Evolutionary conservation across 2,797 vertebrate genomes (phyloP).

Genomic region (Lepilemur septentrionalis): DNA sequence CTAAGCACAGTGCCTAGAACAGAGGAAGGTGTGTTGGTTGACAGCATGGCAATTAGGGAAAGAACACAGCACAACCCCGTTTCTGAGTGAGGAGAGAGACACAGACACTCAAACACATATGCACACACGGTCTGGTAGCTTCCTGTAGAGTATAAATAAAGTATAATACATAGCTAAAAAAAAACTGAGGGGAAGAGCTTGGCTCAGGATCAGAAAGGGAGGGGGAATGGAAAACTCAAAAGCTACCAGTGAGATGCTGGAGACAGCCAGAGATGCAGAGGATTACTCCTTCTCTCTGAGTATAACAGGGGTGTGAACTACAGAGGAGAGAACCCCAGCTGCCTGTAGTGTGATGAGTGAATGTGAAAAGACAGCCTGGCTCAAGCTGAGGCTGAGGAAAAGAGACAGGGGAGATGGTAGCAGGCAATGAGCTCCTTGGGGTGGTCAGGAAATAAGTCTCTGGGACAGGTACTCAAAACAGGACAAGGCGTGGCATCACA

Average conservation of each 20-base stretch:
- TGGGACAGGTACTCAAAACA: neutral
- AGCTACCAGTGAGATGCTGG: constrained; percentile 13
- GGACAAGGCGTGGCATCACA: neutral
- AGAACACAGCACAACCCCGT: neutral
- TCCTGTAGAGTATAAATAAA: constrained; percentile 27
- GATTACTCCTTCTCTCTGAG: neutral
- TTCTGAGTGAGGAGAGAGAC: neutral
- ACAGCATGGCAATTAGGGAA: neutral
- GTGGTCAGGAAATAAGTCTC: neutral
- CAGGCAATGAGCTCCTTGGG: neutral
- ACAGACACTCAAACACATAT: neutral
- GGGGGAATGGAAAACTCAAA: neutral
- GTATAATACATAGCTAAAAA: neutral
- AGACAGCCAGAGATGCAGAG: neutral
- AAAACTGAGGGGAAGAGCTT: neutral
- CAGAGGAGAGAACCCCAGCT: neutral
- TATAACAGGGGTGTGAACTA: neutral
- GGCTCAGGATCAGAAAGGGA: neutral
- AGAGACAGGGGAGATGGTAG: neutral
- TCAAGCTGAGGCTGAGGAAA: constrained; percentile 51
- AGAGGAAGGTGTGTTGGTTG: neutral
- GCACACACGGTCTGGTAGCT: neutral
- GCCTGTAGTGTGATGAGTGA: neutral
- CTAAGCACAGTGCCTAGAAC: neutral
- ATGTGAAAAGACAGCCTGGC: constrained; percentile 12